Base-by-base conservation (phyloP, 2,113 vertebrate species). In the Patagioenas fasciata region DNA sequence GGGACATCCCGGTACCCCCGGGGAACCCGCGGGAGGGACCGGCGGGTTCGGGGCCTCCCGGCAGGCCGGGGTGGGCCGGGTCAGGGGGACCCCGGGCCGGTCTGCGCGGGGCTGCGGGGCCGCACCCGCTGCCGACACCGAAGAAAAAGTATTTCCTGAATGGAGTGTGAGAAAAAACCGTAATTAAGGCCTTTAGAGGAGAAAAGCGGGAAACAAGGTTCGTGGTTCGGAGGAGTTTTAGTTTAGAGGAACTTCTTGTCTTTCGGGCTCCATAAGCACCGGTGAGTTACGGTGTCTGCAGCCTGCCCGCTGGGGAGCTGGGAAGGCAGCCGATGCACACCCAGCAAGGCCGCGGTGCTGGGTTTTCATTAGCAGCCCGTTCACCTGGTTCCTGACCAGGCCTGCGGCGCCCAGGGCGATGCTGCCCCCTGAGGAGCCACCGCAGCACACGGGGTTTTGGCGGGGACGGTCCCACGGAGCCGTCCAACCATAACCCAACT, bases 361-460 rank as follows among this genome's bases (percentile, higher is more conserved):
- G 8, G 4, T 12, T 51, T 53, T 66, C 38, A 21, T 62, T 21
- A 16, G 21, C 32, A 29, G 9, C 6, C 61, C 5, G 2, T 26
- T 32, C 7, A 11, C 60, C 15, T 34, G 48, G 36, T 31, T 57
- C 40, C 57, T 1, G 15, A 58, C 23, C 25, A 8, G 32, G 13
- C 4, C 25, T 4, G 0, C 16, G 6, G 32, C 10, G 11, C 10
- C n/a, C 32, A 14, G 15, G 13, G 5, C 2, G 2, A 36, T 9
- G 16, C 40, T 56, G 3, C 21, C 53, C 42, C 42, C 48, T 40
- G 2, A 47, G 31, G 14, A 29, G 13, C 20, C 17, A 7, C 21
- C 28, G 28, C 20, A 3, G 50, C 21, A 2, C 23, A 3, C 2
- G 0, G 2, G 9, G 44, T 40, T 6, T 0, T 38, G 7, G 40